Evolutionary conservation across 1,140 invertebrate species (phyloP).

Genomic region (Heliconius himera): DNA sequence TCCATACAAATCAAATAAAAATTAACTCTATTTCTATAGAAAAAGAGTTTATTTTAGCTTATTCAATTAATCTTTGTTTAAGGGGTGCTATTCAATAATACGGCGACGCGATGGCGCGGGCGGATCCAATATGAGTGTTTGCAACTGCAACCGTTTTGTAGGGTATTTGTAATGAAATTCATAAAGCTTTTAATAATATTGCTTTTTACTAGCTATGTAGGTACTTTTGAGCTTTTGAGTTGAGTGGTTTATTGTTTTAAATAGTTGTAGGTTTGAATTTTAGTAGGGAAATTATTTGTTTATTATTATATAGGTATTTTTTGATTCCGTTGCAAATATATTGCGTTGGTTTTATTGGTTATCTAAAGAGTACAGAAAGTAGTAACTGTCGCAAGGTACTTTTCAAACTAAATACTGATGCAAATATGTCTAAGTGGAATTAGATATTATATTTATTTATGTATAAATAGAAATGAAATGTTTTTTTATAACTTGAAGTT

Average conservation of each 20-base stretch:
- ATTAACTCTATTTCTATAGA: neutral
- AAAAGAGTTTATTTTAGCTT: constrained; percentile 21
- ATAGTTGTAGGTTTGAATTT: too few relatives aligned
- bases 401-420: too few relatives aligned
- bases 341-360: too few relatives aligned
- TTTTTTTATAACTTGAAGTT: too few relatives aligned
- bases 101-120: constrained; percentile 45
- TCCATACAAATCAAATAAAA: neutral
- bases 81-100: constrained; percentile 47
- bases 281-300: too few relatives aligned
- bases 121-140: constrained; percentile 47
- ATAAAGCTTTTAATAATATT: constrained; percentile 13
- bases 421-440: too few relatives aligned
- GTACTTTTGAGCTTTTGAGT: neutral
- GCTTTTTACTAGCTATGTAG: neutral
- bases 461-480: too few relatives aligned
- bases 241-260: neutral
- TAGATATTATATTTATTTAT: too few relatives aligned
- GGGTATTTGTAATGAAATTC: constrained; percentile 33
- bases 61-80: neutral
- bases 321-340: too few relatives aligned
- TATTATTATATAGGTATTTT: too few relatives aligned
- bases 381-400: too few relatives aligned
- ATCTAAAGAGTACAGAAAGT: too few relatives aligned
- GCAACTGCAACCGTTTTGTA: constrained; percentile 40